These are phyloP conservation scores for Troides aeacus DNA, from an alignment of 2,888 invertebrate genomes.

Conservation along the genomic window DNA sequence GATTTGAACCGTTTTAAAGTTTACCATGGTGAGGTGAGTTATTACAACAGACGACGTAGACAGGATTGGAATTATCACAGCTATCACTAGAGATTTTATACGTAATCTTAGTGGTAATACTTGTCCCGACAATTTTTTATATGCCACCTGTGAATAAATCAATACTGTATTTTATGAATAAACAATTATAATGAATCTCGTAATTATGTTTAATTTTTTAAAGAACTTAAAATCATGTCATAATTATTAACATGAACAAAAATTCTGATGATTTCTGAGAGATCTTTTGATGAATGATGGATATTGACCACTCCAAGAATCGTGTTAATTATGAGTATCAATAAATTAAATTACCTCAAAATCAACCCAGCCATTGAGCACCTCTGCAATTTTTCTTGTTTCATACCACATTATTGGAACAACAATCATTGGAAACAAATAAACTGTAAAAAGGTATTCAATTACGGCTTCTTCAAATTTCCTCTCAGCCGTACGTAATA, in stretches of 20 bases:
- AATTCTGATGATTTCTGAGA: no score
- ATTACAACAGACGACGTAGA: constrained; percentile 83
- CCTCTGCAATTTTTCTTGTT: constrained; percentile 80
- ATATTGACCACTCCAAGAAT: no score
- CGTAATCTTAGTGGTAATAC: constrained; percentile 78
- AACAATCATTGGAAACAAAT: constrained; percentile 82
- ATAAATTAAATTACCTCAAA: constrained; percentile 80
- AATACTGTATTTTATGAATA: background rate
- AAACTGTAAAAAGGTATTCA: constrained; percentile 86
- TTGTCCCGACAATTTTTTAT: constrained; percentile 81
- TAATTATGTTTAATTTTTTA: no score
- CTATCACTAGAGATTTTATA: constrained; percentile 79
- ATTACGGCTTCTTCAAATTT: constrained; percentile 88
- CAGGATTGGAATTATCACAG: constrained; percentile 80
- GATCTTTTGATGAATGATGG: no score
- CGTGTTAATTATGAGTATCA: background rate
- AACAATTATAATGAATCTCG: background rate
- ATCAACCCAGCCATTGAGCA: constrained; percentile 83
- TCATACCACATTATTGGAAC: constrained; percentile 85
- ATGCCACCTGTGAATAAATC: constrained; percentile 66
- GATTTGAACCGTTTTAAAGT: constrained; percentile 82
- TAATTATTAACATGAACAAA: no score
- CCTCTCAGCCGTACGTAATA: constrained; percentile 81
- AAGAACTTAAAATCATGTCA: no score
- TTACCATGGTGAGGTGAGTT: constrained; percentile 85